These are phyloP conservation scores for Megaceryle torquata DNA, from an alignment of 2,113 vertebrate genomes.

Conservation along the genomic window DNA sequence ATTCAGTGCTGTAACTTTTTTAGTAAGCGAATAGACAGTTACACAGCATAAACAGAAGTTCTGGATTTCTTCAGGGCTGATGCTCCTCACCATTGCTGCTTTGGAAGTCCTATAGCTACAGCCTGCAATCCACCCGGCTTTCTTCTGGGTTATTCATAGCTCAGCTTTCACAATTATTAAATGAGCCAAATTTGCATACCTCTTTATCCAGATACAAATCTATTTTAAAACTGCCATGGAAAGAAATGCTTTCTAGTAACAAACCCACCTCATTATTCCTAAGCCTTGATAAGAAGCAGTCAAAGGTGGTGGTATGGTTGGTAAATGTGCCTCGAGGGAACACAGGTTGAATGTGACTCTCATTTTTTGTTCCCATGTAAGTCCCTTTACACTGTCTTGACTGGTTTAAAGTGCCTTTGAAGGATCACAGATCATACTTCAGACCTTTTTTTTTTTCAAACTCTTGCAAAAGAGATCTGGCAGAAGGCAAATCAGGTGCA, in stretches of 20 bases:
- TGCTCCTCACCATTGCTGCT: background rate
- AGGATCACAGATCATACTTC: background rate
- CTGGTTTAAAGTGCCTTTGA: background rate
- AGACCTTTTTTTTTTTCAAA: background rate
- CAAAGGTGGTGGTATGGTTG: background rate
- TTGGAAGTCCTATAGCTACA: background rate
- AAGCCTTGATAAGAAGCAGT: background rate
- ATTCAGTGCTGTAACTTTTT: background rate
- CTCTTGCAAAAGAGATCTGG: background rate
- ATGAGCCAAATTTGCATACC: background rate
- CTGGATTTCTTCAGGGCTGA: background rate
- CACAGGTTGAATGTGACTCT: background rate
- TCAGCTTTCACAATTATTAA: background rate
- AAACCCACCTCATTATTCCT: background rate
- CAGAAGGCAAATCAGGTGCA: background rate
- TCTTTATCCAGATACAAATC: background rate
- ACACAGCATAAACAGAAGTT: background rate
- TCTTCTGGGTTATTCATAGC: background rate
- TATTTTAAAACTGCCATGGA: background rate
- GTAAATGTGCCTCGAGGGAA: background rate
- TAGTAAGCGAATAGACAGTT: background rate
- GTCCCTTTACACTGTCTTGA: background rate
- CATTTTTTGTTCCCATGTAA: background rate
- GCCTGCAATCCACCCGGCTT: background rate
- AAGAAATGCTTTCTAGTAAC: conserved; percentile 4